These are phyloP conservation scores for Falco rusticolus DNA, from an alignment of 2,797 vertebrate species.

Conservation along the genomic window DNA sequence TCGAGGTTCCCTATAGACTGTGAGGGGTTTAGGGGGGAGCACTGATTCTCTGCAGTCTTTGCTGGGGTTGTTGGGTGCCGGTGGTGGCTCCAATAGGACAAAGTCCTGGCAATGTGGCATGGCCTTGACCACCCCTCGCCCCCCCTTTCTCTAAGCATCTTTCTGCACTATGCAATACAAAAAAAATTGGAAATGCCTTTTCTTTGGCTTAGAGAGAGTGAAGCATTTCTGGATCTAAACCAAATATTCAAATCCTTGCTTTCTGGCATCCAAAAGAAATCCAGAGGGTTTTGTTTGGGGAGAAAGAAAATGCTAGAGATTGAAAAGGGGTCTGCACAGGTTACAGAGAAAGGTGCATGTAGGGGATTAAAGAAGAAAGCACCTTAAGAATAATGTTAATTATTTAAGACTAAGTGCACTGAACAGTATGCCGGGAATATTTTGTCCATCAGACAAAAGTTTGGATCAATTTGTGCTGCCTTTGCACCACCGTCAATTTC, in stretches of 20 bases:
- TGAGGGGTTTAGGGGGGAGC: fast-evolving
- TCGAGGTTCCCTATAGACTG: fast-evolving
- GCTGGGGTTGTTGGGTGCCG: neutral
- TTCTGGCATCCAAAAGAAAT: neutral
- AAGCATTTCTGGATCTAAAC: neutral
- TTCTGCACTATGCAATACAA: fast-evolving
- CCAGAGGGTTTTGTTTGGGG: neutral
- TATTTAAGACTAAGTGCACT: neutral
- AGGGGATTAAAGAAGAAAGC: neutral
- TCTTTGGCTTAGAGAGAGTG: neutral
- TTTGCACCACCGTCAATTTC: neutral
- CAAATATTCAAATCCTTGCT: neutral
- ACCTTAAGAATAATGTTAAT: neutral
- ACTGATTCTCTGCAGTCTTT: neutral
- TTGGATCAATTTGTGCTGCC: neutral
- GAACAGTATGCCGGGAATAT: fast-evolving
- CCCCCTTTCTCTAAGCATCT: neutral
- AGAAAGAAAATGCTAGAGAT: neutral
- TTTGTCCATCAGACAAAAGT: neutral
- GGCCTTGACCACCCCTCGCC: neutral
- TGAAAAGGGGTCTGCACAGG: neutral
- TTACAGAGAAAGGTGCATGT: neutral
- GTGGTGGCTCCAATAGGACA: neutral
- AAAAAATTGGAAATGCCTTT: neutral
- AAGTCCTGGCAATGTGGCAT: fast-evolving